Base-by-base conservation (phyloP, 2,113 vertebrate genomes). In the Xyliphius kryptos region DNA sequence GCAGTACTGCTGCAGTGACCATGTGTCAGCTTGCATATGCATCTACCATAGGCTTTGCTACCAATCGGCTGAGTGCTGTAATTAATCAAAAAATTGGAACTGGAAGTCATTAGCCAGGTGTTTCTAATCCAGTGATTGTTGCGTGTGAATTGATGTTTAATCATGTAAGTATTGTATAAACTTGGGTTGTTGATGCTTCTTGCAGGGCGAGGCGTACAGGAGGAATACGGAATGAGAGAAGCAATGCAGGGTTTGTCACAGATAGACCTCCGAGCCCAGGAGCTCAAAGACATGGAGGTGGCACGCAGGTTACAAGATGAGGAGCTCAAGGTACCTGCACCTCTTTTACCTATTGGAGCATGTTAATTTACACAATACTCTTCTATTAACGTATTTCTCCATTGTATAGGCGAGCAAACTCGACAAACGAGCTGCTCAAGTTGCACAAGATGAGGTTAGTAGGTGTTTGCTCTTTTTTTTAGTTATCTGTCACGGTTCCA, bases 271-370 rank as follows among this genome's bases (percentile, higher is more conserved):
- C 87, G 80, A 17, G 85, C 89, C 21, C 89, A 87, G 76, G 94
- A 96, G 69, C 44, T 89, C 47, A 87, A 81, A 53, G 95, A 98
- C 85, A 82, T 92, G 56, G 93, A 97, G 78, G 93, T 98, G 47
- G 95, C 95, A 60, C 86, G 90, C 66, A 93, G 73, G 60, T 70
- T 98, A 60, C 95, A 98, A 54, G 90, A 97, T 44, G 91, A 97
- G 68, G 95, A 98, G 71, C 74, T 97, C 6, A 82, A 91, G 89
- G 94, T 97, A 66, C 44, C 40, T 1, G 5, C 12, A 10, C 14
- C 15, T 15, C 6, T 6, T 19, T 16, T 19, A 26, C 6, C 1
- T 2, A 3, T 48, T 38, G 10, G 10, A 10, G 36, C 10, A 10
- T 7, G 4, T 43, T 37, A 9, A 13, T 53, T 11, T 40, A 16